phyloP scores from a whole-genome alignment of 2,113 vertebrate genomes.

The Prunella fulvescens region DNA sequence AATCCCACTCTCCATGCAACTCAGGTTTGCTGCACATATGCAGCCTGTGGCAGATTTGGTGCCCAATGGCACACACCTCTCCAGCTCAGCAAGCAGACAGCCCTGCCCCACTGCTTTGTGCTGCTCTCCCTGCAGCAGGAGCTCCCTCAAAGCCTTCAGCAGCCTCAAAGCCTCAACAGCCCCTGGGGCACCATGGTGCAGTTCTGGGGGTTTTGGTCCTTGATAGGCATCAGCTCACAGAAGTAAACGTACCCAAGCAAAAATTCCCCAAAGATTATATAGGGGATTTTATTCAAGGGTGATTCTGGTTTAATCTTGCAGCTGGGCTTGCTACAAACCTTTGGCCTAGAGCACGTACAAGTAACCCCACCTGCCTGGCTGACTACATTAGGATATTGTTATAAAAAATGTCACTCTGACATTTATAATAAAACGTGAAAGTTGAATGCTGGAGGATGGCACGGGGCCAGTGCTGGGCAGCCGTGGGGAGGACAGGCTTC shows the following conservation, averaged over 20 bases:
- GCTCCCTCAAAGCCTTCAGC: not conserved
- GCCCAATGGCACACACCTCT: not conserved
- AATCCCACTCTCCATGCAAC: rapidly evolving
- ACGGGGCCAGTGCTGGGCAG: not conserved
- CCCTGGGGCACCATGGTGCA: rapidly evolving
- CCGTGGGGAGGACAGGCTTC: not conserved
- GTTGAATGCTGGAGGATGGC: not conserved
- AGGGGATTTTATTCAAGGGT: conserved; percentile 10
- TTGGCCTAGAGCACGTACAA: not conserved
- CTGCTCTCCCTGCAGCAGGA: not conserved
- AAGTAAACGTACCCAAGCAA: not conserved
- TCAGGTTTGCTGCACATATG: not conserved
- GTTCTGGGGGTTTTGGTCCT: not conserved
- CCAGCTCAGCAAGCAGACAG: not conserved
- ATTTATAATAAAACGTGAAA: not conserved
- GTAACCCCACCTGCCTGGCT: not conserved
- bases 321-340: not conserved
- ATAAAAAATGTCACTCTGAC: not conserved
- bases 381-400: not conserved
- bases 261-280: not conserved
- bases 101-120: not conserved
- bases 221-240: not conserved
- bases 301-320: not conserved
- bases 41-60: not conserved
- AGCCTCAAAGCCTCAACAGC: not conserved